A percentile compares a stretch with the other conserved stretches of the same genome.
Conservation (phyloP, 2,113 vertebrate genomes). For the pig (Sus scrofa) region DNA sequence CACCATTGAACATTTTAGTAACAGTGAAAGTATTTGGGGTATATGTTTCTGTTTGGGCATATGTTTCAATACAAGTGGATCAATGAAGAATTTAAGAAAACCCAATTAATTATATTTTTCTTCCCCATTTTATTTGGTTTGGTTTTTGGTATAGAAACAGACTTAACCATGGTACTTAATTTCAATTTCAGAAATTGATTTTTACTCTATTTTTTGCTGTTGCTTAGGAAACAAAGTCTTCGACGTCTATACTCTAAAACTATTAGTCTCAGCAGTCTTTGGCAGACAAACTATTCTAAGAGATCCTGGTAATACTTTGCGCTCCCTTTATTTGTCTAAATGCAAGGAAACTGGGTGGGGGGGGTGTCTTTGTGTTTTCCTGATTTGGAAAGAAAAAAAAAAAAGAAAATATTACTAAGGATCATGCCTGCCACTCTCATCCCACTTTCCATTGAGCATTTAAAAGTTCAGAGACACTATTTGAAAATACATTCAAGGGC, state of each 20-base stretch:
- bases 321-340: constrained; percentile 42
- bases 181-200: constrained; percentile 87
- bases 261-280: constrained; percentile 70
- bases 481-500: constrained; percentile 36
- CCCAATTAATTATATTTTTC: constrained; percentile 65
- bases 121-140: constrained; percentile 76
- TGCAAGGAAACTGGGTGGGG: constrained; percentile 24
- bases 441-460: not conserved
- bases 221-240: constrained; percentile 77
- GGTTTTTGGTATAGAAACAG: constrained; percentile 69
- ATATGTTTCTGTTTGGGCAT: constrained; percentile 30
- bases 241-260: constrained; percentile 42
- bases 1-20: constrained; percentile 60
- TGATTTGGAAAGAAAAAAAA: not conserved
- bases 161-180: constrained; percentile 84
- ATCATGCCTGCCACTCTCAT: not conserved
- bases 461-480: not conserved
- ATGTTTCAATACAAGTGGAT: not conserved
- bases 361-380: not conserved
- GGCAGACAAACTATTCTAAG: constrained; percentile 54
- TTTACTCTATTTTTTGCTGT: constrained; percentile 84
- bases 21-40: constrained; percentile 58
- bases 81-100: constrained; percentile 69
- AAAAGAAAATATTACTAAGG: not conserved
- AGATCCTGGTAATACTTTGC: not conserved